phyloP scores from a whole-genome alignment of 30 jellyfish, hydroid and myxozoan species.

The Mastigias papua region DNA sequence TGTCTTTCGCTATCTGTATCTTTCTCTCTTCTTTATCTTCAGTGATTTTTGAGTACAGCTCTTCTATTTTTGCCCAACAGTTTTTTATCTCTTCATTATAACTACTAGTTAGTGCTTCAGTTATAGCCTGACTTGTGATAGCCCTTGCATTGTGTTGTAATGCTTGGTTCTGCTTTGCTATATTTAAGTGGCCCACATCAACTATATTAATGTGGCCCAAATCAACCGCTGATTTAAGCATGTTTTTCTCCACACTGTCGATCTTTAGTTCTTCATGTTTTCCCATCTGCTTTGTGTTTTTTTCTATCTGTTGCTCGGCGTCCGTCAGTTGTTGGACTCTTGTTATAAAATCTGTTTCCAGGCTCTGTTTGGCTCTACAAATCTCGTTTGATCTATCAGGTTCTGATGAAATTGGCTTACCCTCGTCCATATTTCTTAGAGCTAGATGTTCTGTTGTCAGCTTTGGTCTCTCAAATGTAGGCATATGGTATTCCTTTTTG shows the following conservation, averaged over 20 bases:
- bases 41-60: not conserved
- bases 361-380: not conserved
- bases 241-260: not conserved
- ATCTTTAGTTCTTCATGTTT: not conserved
- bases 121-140: not conserved
- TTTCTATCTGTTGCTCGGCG: not conserved
- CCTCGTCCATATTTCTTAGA: not conserved
- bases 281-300: not conserved
- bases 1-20: not conserved
- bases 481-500: not conserved
- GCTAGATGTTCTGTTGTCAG: not conserved
- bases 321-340: no score
- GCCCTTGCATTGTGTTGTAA: not conserved
- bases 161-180: not conserved
- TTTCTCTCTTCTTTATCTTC: not conserved
- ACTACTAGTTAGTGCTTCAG: not conserved
- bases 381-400: not conserved
- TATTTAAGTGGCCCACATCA: not conserved
- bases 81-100: not conserved
- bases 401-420: no score
- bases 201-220: no score
- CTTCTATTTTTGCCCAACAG: not conserved
- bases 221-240: no score
- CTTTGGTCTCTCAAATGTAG: not conserved
- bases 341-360: not conserved